Conservation (phyloP, 2,113 vertebrate genomes). For the Axis porcinus region DNA sequence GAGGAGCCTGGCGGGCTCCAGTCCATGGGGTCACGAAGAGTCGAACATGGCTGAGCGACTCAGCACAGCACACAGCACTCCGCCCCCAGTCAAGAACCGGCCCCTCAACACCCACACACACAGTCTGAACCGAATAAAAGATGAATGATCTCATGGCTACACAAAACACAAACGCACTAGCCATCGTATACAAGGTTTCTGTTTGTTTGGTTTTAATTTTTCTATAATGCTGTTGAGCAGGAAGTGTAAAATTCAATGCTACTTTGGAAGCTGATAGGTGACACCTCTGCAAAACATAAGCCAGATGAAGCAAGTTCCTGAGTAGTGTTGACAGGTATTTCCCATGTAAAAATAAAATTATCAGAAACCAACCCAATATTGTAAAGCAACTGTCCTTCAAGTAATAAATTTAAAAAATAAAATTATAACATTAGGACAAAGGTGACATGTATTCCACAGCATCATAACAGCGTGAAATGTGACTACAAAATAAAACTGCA, state of each 20-base stretch:
- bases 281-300: not conserved
- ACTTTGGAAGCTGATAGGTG: not conserved
- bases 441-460: not conserved
- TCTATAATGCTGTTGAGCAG: constrained; percentile 1
- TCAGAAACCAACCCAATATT: not conserved
- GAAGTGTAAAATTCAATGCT: not conserved
- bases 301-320: not conserved
- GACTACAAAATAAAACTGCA: not conserved
- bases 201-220: not conserved
- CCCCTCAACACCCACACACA: not conserved
- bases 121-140: not conserved
- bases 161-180: not conserved
- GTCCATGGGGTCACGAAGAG: not conserved
- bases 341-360: not conserved
- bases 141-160: not conserved
- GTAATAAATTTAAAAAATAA: not conserved
- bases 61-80: not conserved
- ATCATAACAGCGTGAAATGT: fast-evolving
- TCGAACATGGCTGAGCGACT: not conserved
- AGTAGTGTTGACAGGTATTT: not conserved
- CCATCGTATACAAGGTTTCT: not conserved
- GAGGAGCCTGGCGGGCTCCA: not conserved
- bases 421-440: not conserved
- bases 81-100: not conserved
- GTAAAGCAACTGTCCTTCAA: not conserved